Evolutionary conservation across 2,113 vertebrate species (phyloP), one percentile per base, ranked within the genome.

Genomic region (Rhineura floridana): DNA sequence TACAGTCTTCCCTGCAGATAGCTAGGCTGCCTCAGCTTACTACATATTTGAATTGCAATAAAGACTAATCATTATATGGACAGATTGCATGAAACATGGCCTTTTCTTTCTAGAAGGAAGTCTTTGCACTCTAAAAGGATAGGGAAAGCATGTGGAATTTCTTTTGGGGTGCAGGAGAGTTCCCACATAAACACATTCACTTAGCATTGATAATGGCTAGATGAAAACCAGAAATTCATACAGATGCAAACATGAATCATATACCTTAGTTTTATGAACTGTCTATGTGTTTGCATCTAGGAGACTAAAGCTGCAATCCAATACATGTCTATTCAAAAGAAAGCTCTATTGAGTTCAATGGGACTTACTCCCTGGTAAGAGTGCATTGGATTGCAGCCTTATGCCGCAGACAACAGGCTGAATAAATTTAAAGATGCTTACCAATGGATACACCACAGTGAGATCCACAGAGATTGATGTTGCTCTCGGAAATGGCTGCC

Each of bases 371-470:
- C n/a, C n/a, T n/a, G n/a, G n/a, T n/a, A n/a, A n/a, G n/a, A n/a
- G n/a, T n/a, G n/a, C n/a, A n/a, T n/a, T n/a, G n/a, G n/a, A n/a
- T n/a, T n/a, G n/a, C n/a, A n/a, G n/a, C n/a, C n/a, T n/a, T n/a
- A n/a, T n/a, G n/a, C n/a, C n/a, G 33, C 28, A 46, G 23, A 4
- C 72, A 30, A n/a, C 7, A 23, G 36, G 15, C 4, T n/a, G 25
- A 59, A 15, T 36, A 65, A 36, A 46, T 13, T 2, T 33, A 52
- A 33, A 55, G 30, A 50, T 39, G 95, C 98, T 97, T 94, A 99
- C 98, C 98, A 0, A 98, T 98, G 88, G 98, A 99, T n/a, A 99
- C 96, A 0, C 98, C 98, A 0, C 98, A 99, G 96, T 99, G 98
- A 0, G 98, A 99, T 88, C 98, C 98, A 4, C 98, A 98, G 82